Evolutionary conservation across 2,113 vertebrate species (phyloP), one percentile per base, ranked within the genome.

Genomic region (Elaphurus davidianus): DNA sequence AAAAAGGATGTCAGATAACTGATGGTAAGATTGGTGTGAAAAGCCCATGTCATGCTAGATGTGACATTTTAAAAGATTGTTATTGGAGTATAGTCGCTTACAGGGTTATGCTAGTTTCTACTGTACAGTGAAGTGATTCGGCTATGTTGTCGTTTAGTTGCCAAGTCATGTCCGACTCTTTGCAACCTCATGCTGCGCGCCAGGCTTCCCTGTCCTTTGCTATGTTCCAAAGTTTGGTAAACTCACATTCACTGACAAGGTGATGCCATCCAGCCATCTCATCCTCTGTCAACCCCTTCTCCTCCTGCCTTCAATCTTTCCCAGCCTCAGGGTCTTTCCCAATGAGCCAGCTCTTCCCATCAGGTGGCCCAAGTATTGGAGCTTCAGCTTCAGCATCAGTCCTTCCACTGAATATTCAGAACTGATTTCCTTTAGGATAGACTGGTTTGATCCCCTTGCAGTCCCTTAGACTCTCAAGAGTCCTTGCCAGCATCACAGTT

Each of bases 131-230:
- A 6, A 12, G 64, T 23, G 64, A 23, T 36, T n/a, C 19, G 3
- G 19, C n/a, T 6, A 1, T 11, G 64, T 2, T 71, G n/a, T 5
- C 5, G 64, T 1, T 36, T 6, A 23, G 9, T 36, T 23, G n/a
- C n/a, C 64, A 11, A 3, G n/a, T 12, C 5, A 6, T 43, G 21
- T 25, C 11, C 3, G 3, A 74, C 67, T 6, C 36, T 36, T 2
- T 1, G 21, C 36, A 40, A 2, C 36, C 67, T 25, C 10, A 6
- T 25, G 36, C 36, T 25, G 67, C 0, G 0, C 1, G 5, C 67
- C 36, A 25, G 36, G 11, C 67, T 6, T 74, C 71, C 67, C 19
- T 74, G 36, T 74, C 36, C 36, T 25, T 43, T 21, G 40, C 5
- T 3, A 3, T 13, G 10, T 40, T 13, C 67, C 1, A 1, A 25